phyloP scores from a whole-genome alignment of 2,113 vertebrate species.

The Lepisosteus oculatus region DNA sequence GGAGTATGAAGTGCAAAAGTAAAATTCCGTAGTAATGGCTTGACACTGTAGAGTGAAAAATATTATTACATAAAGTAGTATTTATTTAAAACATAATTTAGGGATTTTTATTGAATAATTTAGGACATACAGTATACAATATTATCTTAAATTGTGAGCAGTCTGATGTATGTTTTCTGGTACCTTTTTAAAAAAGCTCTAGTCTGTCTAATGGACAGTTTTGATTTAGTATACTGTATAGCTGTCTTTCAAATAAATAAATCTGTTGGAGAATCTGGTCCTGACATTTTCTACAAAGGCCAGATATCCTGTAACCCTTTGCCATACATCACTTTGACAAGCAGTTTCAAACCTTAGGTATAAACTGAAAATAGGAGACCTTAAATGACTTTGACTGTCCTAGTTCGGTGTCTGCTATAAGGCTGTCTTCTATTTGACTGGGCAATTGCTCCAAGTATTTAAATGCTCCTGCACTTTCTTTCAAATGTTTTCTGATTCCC shows the following conservation, averaged over 20 bases:
- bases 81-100: background rate
- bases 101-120: background rate
- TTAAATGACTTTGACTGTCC: constrained; percentile 47
- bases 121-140: background rate
- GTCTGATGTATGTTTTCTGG: no score
- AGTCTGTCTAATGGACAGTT: background rate
- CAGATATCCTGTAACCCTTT: background rate
- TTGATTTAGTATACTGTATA: constrained; percentile 4
- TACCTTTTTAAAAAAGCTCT: background rate
- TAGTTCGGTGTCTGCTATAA: constrained; percentile 32
- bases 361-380: constrained; percentile 47
- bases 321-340: constrained; percentile 55
- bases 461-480: constrained; percentile 27
- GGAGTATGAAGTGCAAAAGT: no score
- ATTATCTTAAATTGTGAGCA: background rate
- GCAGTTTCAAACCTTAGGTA: constrained; percentile 53
- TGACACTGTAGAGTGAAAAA: no score
- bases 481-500: constrained; percentile 24
- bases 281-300: constrained; percentile 2
- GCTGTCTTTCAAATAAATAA: background rate
- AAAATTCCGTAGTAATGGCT: no score
- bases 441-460: constrained; percentile 27
- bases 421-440: constrained; percentile 38
- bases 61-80: background rate
- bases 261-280: background rate